Evolutionary conservation across 2,113 vertebrate genomes (phyloP), one percentile per base, ranked within the genome.

Genomic region (Peromyscus leucopus): DNA sequence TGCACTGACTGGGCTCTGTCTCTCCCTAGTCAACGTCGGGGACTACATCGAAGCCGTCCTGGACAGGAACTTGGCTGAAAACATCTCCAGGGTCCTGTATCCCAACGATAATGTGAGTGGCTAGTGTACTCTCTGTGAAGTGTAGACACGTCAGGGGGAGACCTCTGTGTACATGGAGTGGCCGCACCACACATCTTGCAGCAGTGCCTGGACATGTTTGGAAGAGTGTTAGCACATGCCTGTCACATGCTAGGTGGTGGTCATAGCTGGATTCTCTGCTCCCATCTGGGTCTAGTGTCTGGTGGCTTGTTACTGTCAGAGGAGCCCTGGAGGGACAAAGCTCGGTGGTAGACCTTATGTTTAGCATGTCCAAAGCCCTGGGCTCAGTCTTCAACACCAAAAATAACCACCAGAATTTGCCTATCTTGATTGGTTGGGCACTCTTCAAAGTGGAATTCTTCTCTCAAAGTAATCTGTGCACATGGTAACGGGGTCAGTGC

Each of bases 61-160:
- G 98, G 99, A 99, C 97, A 98, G 99, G 98, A 99, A 99, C 98
- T 96, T 99, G 97, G 99, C 99, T 5, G 99, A 99, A 98, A 99
- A 99, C 97, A 99, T 99, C 96, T 99, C 99, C 96, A 98, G 99
- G 93, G 99, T 99, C 75, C 98, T 99, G 85, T 99, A 99, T 94
- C 99, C 99, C 22, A 99, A 99, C 9, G 99, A 99, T 96, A 99
- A 99, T 0, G 99, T 99, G 97, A 99, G 99, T 99, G 78, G 83
- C 42, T 36, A 2, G 3, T 2, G 2, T 59, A 48, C 46, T 12
- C 13, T 96, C 33, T 39, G 6, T 10, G 2, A 21, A 9, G 28
- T 1, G 1, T 39, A 69, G 90, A 80, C 76, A 4, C 36, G 15
- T 55, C 48, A 91, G 42, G 33, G 28, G 75, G 75, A 63, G 71